Evolutionary conservation across 2,113 vertebrate species (phyloP).

Genomic region (Aldabrachelys gigantea): DNA sequence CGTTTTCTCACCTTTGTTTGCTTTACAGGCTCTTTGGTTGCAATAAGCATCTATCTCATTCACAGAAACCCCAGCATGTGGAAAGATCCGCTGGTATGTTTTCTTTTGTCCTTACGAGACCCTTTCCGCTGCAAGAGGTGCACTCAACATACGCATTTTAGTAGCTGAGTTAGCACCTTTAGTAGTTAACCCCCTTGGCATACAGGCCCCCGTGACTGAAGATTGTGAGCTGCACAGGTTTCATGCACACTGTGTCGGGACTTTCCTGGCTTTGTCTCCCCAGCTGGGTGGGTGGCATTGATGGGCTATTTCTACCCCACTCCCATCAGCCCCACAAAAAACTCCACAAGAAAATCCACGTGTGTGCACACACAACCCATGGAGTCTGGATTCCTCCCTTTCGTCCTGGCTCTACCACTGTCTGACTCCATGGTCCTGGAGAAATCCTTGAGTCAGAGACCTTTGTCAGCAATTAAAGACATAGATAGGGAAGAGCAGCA

Average conservation of each 20-base stretch:
- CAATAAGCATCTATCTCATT: slow-evolving; percentile 60
- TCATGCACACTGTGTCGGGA: background rate
- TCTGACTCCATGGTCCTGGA: background rate
- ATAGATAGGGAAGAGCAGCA: background rate
- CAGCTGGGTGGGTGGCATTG: background rate
- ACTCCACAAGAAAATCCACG: background rate
- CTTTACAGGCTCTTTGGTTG: background rate
- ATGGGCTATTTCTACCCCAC: background rate
- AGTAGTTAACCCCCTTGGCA: background rate
- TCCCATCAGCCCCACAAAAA: background rate
- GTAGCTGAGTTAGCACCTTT: background rate
- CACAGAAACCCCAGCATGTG: slow-evolving; percentile 66
- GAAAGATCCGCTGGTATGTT: slow-evolving; percentile 69
- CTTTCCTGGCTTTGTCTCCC: rapidly evolving
- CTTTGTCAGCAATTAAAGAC: background rate
- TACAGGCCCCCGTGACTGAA: background rate
- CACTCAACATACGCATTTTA: background rate
- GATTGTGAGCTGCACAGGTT: background rate
- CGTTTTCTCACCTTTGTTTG: background rate
- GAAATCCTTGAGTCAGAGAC: background rate
- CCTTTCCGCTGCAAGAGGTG: background rate
- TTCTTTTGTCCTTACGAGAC: background rate
- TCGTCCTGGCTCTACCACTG: rapidly evolving
- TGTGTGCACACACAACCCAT: background rate
- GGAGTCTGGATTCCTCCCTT: rapidly evolving